Percentiles rank a stretch among this genome's conserved stretches.
phyloP scores from a whole-genome alignment of 2,797 vertebrate genomes.

The Numenius phaeopus region DNA sequence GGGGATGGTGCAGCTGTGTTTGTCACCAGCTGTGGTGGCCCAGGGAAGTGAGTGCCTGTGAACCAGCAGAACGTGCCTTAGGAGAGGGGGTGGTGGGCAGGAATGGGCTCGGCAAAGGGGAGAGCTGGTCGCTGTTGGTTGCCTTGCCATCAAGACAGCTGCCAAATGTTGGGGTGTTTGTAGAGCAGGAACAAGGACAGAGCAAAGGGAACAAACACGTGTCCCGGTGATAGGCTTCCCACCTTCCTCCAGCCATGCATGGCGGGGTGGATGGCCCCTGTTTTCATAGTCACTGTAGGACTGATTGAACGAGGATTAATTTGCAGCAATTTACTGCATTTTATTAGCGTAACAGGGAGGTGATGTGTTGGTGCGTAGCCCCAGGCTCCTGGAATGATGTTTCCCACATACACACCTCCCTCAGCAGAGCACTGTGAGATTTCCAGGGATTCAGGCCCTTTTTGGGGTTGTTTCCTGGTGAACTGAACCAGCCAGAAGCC shows the following conservation, averaged over 20 bases:
- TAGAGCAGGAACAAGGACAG: background rate
- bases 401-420: background rate
- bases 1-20: background rate
- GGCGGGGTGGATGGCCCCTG: background rate
- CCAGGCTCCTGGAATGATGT: background rate
- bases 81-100: background rate
- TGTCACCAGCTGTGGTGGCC: background rate
- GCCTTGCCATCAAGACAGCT: background rate
- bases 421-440: background rate
- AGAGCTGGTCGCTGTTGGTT: background rate
- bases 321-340: background rate
- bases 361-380: background rate
- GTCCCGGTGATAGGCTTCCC: background rate
- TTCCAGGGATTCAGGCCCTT: background rate
- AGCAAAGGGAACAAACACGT: background rate
- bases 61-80: background rate
- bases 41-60: background rate
- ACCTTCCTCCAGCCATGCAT: background rate
- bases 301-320: background rate
- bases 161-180: background rate
- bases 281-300: background rate
- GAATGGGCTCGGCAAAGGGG: background rate
- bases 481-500: background rate
- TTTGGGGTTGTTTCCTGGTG: background rate
- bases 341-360: background rate